These are phyloP conservation scores for Pipistrellus kuhlii DNA, from an alignment of 2,797 vertebrate species.

Conservation along the genomic window DNA sequence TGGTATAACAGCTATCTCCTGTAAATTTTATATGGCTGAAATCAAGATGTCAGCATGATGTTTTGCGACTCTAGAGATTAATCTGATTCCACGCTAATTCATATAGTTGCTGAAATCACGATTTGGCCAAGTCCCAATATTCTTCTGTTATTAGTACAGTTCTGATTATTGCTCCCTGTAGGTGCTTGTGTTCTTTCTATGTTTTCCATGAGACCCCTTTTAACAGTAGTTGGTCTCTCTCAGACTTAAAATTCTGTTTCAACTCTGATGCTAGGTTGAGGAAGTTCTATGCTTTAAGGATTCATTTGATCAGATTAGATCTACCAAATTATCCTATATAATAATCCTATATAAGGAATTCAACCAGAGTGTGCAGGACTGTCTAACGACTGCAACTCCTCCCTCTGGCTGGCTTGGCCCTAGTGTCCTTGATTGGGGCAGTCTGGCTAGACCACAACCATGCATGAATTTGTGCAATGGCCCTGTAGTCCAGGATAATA, in stretches of 20 bases:
- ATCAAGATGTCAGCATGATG: not conserved
- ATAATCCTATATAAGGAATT: not conserved
- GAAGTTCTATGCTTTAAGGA: not conserved
- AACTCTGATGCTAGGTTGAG: not conserved
- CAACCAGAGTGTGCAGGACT: too few species aligned
- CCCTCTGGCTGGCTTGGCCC: too few species aligned
- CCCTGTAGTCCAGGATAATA: not conserved
- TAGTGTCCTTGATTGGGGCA: too few species aligned
- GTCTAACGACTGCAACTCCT: too few species aligned
- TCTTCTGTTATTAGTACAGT: not conserved
- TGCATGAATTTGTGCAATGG: too few species aligned
- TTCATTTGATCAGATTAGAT: not conserved
- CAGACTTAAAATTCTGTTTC: not conserved
- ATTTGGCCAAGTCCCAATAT: not conserved
- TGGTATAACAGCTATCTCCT: not conserved
- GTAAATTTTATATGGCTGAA: not conserved
- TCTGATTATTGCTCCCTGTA: not conserved
- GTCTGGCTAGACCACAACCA: too few species aligned
- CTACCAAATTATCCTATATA: not conserved
- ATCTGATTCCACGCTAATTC: not conserved
- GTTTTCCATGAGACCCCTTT: fast-evolving
- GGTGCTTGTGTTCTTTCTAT: not conserved
- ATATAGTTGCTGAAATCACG: not conserved
- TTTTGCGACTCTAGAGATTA: not conserved
- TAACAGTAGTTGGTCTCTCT: not conserved